A percentile compares a stretch with the other conserved stretches of the same genome.
phyloP scores from a whole-genome alignment of 2,113 vertebrate species.

The Onychostruthus taczanowskii region DNA sequence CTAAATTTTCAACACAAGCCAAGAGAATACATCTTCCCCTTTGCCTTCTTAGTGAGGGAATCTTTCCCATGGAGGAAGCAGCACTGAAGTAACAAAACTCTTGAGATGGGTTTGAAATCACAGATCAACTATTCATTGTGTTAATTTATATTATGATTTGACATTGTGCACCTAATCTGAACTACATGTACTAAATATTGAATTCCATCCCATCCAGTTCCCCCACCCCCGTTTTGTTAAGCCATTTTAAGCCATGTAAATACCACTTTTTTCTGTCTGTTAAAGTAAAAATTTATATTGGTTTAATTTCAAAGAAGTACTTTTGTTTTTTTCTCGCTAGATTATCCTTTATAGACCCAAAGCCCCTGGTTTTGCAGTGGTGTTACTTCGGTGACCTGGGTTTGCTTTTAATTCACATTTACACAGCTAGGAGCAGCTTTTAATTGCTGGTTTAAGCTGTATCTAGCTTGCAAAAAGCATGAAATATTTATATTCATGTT shows the following conservation, averaged over 20 bases:
- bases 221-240: background rate
- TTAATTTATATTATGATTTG: background rate
- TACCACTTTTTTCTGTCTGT: background rate
- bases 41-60: background rate
- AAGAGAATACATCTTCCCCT: background rate
- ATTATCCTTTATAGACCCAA: background rate
- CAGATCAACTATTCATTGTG: background rate
- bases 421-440: background rate
- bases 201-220: accelerated
- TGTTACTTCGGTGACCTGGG: background rate
- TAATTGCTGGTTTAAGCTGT: background rate
- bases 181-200: background rate
- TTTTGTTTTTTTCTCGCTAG: background rate
- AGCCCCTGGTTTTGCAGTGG: background rate
- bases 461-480: background rate
- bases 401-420: background rate
- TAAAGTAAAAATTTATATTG: background rate
- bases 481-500: background rate
- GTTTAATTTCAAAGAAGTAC: background rate
- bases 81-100: background rate
- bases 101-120: background rate
- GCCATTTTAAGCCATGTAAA: background rate
- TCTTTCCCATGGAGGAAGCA: background rate
- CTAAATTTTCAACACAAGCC: background rate
- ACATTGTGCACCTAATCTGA: background rate